Base-by-base conservation (phyloP, 1,140 invertebrate genomes). In the Ceratosolen fusciceps region DNA sequence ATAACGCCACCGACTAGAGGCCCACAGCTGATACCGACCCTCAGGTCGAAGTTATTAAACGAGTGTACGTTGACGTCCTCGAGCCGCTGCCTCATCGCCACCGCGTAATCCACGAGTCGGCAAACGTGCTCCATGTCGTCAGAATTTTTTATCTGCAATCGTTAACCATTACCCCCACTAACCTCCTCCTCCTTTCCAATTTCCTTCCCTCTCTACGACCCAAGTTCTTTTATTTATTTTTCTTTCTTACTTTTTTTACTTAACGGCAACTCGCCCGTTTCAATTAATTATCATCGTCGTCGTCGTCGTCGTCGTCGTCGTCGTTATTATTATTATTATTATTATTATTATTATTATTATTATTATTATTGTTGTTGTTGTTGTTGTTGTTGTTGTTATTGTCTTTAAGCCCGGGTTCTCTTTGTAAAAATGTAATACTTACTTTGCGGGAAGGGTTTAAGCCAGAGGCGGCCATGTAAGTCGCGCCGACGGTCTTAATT, bases 401-500 rank as follows among this genome's bases (percentile, higher is more conserved):
- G 8, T 47, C 43, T 7, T 16, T 47, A 47, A 47, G 43, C 43
- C 16, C 43, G 43, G 8, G 16, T 9, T 47, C 43, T 9, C 7
- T 9, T 47, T 47, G n/a, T 47, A 47, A 47, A 49, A 49, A 19
- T 62, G 34, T 65, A 21, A 21, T 54, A 52, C 62, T 89, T 87
- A 94, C 93, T 85, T 94, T 93, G 86, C 94, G 92, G 58, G 92
- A 93, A 12, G 95, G 93, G 91, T 96, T 97, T 0, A 99, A 91
- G n/a, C 98, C 98, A 21, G 97, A 97, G 4, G 98, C 98, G 10
- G 98, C 98, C 98, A 99, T 99, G 84, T 99, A 99, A 12, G 97
- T 99, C 0, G 94, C 94, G 43, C 97, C 97, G 43, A 99, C 97
- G 0, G 98, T 99, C 91, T 99, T 99, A 62, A 99, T 99, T 92